phyloP scores from a whole-genome alignment of 2,797 vertebrate species.

The Vultur gryphus region DNA sequence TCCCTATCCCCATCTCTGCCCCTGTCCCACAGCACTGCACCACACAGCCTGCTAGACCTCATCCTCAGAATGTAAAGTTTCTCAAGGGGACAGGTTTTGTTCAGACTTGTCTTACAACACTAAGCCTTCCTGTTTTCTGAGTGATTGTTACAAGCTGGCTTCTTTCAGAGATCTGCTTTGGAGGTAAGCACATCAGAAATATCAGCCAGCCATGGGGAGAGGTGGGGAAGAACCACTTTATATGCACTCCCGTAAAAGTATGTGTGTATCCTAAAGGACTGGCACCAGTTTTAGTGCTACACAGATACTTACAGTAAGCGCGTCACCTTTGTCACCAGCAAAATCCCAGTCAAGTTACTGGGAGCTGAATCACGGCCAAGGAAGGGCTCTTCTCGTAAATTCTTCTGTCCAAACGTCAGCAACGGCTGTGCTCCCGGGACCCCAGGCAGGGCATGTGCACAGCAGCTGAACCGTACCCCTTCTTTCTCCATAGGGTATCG shows the following conservation, averaged over 20 bases:
- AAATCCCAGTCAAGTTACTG: background rate
- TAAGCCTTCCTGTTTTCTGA: background rate
- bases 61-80: background rate
- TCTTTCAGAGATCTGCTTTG: background rate
- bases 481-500: accelerated
- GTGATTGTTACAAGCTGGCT: background rate
- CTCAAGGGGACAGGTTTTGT: background rate
- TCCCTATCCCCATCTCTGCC: background rate
- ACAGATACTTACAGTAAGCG: accelerated
- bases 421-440: background rate
- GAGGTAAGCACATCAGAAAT: background rate
- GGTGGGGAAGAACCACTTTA: background rate
- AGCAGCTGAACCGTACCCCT: background rate
- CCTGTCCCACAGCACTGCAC: background rate
- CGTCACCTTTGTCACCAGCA: background rate
- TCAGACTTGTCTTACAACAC: background rate
- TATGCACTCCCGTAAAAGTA: accelerated
- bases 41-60: background rate
- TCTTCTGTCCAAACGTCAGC: background rate
- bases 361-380: background rate
- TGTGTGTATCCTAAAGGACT: background rate
- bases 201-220: background rate
- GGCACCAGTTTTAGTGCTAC: background rate
- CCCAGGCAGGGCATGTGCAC: background rate
- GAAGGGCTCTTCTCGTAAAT: background rate